Conservation (phyloP, 2,888 invertebrate genomes). For the Drosophila pseudotakahashii region DNA sequence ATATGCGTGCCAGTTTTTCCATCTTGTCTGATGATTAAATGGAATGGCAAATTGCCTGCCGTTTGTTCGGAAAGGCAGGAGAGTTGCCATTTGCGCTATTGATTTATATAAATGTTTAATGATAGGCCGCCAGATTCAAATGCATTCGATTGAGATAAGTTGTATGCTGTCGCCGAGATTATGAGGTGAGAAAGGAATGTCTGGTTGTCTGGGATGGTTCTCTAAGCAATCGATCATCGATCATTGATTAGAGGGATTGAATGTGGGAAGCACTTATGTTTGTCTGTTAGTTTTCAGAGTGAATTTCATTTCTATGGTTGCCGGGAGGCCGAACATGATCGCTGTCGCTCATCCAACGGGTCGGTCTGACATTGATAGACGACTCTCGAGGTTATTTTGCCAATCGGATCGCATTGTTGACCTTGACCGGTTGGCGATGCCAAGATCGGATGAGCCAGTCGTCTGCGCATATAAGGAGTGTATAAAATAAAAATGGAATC, state of each 20-base stretch:
- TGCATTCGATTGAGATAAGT: conserved; percentile 26
- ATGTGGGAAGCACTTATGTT: conserved; percentile 42
- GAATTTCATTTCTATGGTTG: conserved; percentile 39
- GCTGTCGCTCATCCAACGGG: conserved; percentile 15
- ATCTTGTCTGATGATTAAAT: conserved; percentile 43
- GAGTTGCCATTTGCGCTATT: conserved; percentile 68
- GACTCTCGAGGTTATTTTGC: conserved; percentile 45
- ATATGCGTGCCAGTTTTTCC: conserved; percentile 29
- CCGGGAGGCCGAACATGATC: conserved; percentile 36
- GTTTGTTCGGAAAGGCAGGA: conserved; percentile 44
- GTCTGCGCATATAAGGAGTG: conserved; percentile 41
- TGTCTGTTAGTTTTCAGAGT: not conserved
- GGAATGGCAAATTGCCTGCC: conserved; percentile 50
- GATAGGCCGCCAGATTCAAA: conserved; percentile 23
- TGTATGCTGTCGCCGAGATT: conserved; percentile 13
- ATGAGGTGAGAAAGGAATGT: conserved; percentile 46
- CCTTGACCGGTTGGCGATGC: conserved; percentile 43
- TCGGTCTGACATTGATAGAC: conserved; percentile 40
- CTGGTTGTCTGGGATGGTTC: conserved; percentile 6
- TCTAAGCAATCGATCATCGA: conserved; percentile 9
- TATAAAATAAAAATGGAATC: conserved; percentile 14
- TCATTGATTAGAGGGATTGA: conserved; percentile 31
- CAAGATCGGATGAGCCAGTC: conserved; percentile 23
- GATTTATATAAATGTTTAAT: conserved; percentile 72
- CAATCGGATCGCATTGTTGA: conserved; percentile 44